phyloP scores from a whole-genome alignment of 2,888 invertebrate species.

The Mythimna albipuncta region DNA sequence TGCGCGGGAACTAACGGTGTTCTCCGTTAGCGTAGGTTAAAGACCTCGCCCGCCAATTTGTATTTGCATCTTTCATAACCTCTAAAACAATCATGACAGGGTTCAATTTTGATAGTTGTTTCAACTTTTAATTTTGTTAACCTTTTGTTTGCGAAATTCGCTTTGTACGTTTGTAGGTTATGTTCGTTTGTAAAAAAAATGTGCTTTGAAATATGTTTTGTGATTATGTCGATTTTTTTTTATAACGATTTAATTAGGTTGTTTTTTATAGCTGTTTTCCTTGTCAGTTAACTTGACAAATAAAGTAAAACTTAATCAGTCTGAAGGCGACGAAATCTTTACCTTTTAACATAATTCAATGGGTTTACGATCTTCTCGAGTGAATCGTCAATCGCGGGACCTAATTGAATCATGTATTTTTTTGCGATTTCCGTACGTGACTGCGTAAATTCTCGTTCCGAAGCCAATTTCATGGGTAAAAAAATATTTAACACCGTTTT shows the following conservation, averaged over 20 bases:
- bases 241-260: conserved; percentile 17
- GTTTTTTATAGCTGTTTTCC: conserved; percentile 9
- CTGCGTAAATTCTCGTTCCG: conserved; percentile 2
- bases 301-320: not conserved
- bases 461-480: conserved; percentile 33
- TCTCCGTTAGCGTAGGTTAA: conserved; percentile 74
- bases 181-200: conserved; percentile 50
- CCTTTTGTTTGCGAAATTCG: conserved; percentile 64
- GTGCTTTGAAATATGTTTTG: conserved; percentile 43
- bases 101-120: conserved; percentile 59
- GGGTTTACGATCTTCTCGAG: conserved; percentile 31
- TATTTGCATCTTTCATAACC: conserved; percentile 53
- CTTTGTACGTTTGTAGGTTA: conserved; percentile 63
- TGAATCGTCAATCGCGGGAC: conserved; percentile 30
- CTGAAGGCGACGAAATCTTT: conserved; percentile 16
- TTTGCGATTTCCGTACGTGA: conserved; percentile 46
- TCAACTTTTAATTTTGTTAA: conserved; percentile 49
- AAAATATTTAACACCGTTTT: conserved; percentile 9
- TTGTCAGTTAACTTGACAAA: not conserved
- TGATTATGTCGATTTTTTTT: conserved; percentile 24
- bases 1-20: conserved; percentile 77
- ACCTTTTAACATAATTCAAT: conserved; percentile 36
- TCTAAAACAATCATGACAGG: conserved; percentile 44
- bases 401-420: conserved; percentile 45
- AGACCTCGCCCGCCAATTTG: conserved; percentile 67